Percentiles rank a stretch among this genome's conserved stretches.
Conservation (phyloP, 2,113 vertebrate genomes). For the Gavia stellata region DNA sequence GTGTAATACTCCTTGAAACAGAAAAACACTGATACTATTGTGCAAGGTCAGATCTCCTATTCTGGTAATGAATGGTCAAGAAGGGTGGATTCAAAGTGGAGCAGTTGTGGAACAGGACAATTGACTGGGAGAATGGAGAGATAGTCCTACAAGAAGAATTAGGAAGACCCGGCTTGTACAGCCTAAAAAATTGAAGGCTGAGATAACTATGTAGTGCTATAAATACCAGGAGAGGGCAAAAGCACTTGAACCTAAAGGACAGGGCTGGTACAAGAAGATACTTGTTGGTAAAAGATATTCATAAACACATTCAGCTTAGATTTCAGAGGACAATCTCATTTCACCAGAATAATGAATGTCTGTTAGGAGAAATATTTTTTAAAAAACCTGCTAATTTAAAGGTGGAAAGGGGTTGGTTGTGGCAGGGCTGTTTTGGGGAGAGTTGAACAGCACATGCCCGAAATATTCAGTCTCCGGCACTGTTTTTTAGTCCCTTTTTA, state of each 20-base stretch:
- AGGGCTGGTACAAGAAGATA: neutral
- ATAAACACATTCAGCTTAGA: neutral
- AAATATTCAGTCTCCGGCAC: constrained; percentile 1
- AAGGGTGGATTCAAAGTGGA: neutral
- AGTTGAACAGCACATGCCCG: neutral
- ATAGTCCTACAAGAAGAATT: neutral
- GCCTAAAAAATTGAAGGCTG: neutral
- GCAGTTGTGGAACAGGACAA: neutral
- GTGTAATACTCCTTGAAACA: neutral
- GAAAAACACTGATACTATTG: neutral
- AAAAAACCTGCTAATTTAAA: neutral
- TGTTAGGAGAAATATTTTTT: neutral
- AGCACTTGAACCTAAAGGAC: neutral
- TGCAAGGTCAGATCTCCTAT: neutral
- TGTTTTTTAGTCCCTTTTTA: constrained; percentile 40
- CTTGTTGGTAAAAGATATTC: neutral
- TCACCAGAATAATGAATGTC: neutral
- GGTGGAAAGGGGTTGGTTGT: neutral
- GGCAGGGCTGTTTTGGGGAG: neutral
- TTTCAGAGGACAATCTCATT: neutral
- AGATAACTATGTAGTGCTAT: neutral
- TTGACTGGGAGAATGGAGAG: neutral
- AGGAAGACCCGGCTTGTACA: neutral
- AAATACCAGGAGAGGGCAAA: neutral
- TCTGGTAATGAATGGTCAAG: neutral